Percentiles rank a stretch among this genome's conserved stretches.
phyloP scores from a whole-genome alignment of 2,888 invertebrate genomes.

The Rhaphigaster nebulosa region DNA sequence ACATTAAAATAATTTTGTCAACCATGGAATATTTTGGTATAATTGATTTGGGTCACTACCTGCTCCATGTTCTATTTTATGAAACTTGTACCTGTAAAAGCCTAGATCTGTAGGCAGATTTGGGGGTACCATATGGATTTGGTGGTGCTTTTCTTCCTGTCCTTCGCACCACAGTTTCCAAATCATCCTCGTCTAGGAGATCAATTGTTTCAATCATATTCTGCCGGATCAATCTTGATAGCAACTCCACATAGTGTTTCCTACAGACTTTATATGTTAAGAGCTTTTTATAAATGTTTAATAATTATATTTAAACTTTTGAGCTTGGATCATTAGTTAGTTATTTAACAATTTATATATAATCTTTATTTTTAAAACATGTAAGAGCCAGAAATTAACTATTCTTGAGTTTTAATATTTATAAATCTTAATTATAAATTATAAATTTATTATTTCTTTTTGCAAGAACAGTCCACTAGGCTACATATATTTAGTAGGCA shows the following conservation, averaged over 20 bases:
- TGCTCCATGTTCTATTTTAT: slow-evolving; percentile 33
- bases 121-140: slow-evolving; percentile 79
- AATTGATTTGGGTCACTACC: slow-evolving; percentile 27
- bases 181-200: slow-evolving; percentile 83
- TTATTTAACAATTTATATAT: not conserved
- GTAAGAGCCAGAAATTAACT: not conserved
- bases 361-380: not conserved
- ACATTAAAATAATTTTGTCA: not conserved
- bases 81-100: slow-evolving; percentile 75
- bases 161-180: slow-evolving; percentile 84
- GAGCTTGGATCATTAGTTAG: not conserved
- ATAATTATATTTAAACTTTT: not conserved
- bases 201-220: slow-evolving; percentile 82
- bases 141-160: slow-evolving; percentile 81
- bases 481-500: no score
- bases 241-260: slow-evolving; percentile 91
- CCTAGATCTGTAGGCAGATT: slow-evolving; percentile 70
- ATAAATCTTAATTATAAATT: no score
- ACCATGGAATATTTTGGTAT: not conserved
- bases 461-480: no score
- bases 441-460: no score
- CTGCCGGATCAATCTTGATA: slow-evolving; percentile 81
- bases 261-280: slow-evolving; percentile 70
- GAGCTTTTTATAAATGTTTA: not conserved
- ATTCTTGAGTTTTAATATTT: not conserved